phyloP scores from a whole-genome alignment of 2,888 invertebrate genomes.

The Lamproptera curius region DNA sequence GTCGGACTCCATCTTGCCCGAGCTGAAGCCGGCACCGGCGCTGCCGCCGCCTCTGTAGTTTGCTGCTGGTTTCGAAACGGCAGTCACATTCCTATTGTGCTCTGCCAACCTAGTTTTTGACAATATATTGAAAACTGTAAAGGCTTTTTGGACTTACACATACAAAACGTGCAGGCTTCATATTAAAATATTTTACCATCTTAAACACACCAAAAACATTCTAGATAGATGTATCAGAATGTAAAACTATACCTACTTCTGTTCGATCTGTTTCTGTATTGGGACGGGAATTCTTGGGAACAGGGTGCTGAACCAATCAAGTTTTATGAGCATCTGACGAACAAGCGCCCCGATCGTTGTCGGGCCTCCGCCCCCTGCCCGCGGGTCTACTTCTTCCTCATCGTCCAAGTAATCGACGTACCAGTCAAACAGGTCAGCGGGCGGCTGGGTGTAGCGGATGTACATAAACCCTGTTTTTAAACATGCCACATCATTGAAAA shows the following conservation, averaged over 20 bases:
- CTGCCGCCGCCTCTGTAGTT: slow-evolving; percentile 35
- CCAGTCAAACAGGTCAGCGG: slow-evolving; percentile 97
- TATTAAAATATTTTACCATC: too few species aligned
- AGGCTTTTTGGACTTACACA: too few species aligned
- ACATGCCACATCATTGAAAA: too few species aligned
- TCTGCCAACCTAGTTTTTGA: slow-evolving; percentile 63
- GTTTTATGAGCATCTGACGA: slow-evolving; percentile 94
- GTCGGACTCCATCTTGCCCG: slow-evolving; percentile 51
- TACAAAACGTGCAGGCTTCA: too few species aligned
- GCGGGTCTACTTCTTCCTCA: slow-evolving; percentile 97
- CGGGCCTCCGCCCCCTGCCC: slow-evolving; percentile 96
- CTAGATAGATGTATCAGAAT: background rate
- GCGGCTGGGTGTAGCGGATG: slow-evolving; percentile 96
- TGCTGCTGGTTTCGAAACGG: slow-evolving; percentile 27
- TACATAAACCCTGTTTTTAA: slow-evolving; percentile 81
- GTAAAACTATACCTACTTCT: slow-evolving; percentile 67
- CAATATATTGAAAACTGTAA: too few species aligned
- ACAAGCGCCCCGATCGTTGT: slow-evolving; percentile 96
- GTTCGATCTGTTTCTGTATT: slow-evolving; percentile 94
- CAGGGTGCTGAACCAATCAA: slow-evolving; percentile 99
- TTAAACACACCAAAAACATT: background rate
- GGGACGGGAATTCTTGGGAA: slow-evolving; percentile 99
- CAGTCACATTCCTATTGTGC: slow-evolving; percentile 50
- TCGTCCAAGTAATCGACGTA: slow-evolving; percentile 97
- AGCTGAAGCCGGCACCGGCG: slow-evolving; percentile 41